A percentile compares a stretch with the other conserved stretches of the same genome.
Conservation (phyloP, 1,140 invertebrate species). For the Drosophila neocordata region DNA sequence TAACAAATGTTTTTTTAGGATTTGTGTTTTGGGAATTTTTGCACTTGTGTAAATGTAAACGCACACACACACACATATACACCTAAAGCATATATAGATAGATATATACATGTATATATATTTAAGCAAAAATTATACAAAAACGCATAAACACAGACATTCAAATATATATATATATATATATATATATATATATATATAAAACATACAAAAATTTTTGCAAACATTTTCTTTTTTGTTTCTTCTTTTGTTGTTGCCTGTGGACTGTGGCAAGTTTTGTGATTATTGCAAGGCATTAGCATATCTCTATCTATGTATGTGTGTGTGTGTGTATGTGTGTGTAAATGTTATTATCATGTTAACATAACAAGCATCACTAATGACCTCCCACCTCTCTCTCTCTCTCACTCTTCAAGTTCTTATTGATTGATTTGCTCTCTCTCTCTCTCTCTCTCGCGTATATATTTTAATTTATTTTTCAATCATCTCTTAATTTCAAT, state of each 20-base stretch:
- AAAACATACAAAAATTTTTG: conserved; percentile 45
- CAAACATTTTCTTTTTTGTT: conserved; percentile 35
- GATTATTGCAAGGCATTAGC: conserved; percentile 41
- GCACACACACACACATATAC: conserved; percentile 46
- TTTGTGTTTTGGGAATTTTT: conserved; percentile 81
- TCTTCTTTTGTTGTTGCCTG: neutral
- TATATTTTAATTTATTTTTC: conserved; percentile 50
- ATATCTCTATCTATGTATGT: conserved; percentile 21
- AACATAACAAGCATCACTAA: conserved; percentile 31
- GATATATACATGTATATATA: conserved; percentile 22
- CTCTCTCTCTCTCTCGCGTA: neutral
- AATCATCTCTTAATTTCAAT: conserved; percentile 53
- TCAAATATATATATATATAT: conserved; percentile 4
- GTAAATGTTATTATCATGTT: conserved; percentile 56
- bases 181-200: neutral
- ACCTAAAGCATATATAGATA: conserved; percentile 11
- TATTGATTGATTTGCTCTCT: conserved; percentile 61
- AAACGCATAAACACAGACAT: conserved; percentile 12
- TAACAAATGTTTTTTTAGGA: conserved; percentile 82
- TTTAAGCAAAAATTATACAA: conserved; percentile 54
- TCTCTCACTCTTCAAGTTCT: neutral
- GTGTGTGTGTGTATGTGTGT: conserved; percentile 22
- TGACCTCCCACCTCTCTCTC: neutral
- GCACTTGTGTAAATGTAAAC: conserved; percentile 78
- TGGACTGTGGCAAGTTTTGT: conserved; percentile 31